Conservation (phyloP, 2,113 vertebrate species). For the Seriola quinqueradiata region DNA sequence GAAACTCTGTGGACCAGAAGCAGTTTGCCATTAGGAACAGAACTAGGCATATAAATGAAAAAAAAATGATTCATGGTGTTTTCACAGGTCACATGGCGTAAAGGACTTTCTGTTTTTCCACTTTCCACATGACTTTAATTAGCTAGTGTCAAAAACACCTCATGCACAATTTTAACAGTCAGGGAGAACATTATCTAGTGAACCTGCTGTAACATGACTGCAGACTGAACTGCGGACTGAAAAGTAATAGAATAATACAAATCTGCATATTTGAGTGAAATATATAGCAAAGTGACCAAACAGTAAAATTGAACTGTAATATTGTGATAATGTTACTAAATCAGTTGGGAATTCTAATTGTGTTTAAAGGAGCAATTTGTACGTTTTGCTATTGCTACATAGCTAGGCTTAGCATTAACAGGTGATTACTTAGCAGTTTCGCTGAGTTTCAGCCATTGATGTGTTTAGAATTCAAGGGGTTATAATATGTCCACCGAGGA, state of each 20-base stretch:
- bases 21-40: not conserved
- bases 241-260: not conserved
- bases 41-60: not conserved
- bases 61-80: not conserved
- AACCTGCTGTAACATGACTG: not conserved
- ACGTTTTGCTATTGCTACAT: too few relatives aligned
- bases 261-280: not conserved
- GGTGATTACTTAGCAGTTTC: too few relatives aligned
- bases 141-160: not conserved
- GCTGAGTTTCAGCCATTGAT: too few relatives aligned
- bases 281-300: not conserved
- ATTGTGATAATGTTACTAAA: not conserved
- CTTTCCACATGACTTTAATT: not conserved
- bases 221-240: not conserved
- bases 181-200: not conserved
- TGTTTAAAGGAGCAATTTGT: too few relatives aligned
- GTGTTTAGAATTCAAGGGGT: too few relatives aligned
- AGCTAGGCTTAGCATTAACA: too few relatives aligned
- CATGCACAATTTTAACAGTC: not conserved
- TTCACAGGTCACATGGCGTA: not conserved
- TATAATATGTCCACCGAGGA: too few relatives aligned
- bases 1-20: not conserved
- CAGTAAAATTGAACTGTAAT: not conserved
- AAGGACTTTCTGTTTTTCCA: not conserved
- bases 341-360: not conserved